Evolutionary conservation across 2,113 vertebrate genomes (phyloP), one percentile per base, ranked within the genome.

Genomic region (Phasianus colchicus): DNA sequence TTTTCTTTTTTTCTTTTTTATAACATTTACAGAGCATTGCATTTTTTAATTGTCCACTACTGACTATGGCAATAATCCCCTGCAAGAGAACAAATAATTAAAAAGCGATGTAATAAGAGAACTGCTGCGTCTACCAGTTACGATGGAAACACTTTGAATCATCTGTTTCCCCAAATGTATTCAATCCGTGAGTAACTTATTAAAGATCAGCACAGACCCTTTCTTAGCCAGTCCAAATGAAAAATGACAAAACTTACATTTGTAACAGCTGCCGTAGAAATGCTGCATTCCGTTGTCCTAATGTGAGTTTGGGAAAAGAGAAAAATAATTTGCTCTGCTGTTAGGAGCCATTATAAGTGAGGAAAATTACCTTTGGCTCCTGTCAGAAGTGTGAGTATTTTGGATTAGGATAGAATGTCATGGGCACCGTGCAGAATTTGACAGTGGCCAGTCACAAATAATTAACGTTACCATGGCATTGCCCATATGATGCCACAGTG

Each of bases 391-490:
- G 69, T 57, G 81, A 82, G 22, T 83, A 36, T 81, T 87, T 85
- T 3, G 11, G 72, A 63, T 13, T 70, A 42, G 1, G 24, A 69
- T 75, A 77, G 66, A 61, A 57, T 86, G 64, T 60, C 61, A 38
- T 57, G 61, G 88, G 91, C 85, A 92, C 87, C 27, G 5, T 43
- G 66, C 70, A 72, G 52, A 21, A 9, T 80, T 83, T 86, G 88
- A 81, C 85, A 86, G 52, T 93, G 91, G 64, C 93, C 82, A 69
- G 88, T 92, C 72, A 34, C 75, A 93, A 74, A 75, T 92, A 92
- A 88, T 96, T 92, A 88, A 88, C 57, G 67, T 95, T 92, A 86
- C 94, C 85, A 86, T 93, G 91, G 47, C n/a, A 78, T 70, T 76
- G 25, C 25, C 65, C 40, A 32, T 88, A 57, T 86, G 88, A 89